phyloP scores from a whole-genome alignment of 1,140 invertebrate species.

The Cotesia typhae region DNA sequence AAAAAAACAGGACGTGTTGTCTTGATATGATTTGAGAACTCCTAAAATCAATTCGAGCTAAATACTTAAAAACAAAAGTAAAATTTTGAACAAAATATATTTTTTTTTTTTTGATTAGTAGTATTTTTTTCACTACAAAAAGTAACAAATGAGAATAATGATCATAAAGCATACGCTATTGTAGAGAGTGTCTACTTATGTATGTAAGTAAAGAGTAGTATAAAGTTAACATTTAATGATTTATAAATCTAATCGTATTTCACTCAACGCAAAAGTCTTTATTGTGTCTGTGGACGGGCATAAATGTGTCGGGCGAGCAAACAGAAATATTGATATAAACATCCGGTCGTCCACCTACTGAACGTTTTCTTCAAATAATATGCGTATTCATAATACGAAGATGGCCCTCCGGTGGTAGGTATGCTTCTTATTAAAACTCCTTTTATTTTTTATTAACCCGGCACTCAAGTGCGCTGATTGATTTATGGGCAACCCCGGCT shows the following conservation, averaged over 20 bases:
- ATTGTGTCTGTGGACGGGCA: slow-evolving; percentile 26
- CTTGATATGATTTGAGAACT: too few relatives aligned
- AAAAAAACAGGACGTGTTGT: too few relatives aligned
- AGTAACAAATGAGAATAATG: too few relatives aligned
- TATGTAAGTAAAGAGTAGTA: too few relatives aligned
- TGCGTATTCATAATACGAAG: slow-evolving; percentile 6
- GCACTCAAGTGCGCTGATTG: slow-evolving; percentile 45
- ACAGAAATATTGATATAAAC: slow-evolving; percentile 48
- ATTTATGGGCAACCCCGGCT: slow-evolving; percentile 47
- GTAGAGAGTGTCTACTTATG: too few relatives aligned
- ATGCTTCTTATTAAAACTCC: slow-evolving; percentile 28
- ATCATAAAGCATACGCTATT: too few relatives aligned
- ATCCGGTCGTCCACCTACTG: slow-evolving; percentile 44
- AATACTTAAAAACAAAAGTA: too few relatives aligned
- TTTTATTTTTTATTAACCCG: slow-evolving; percentile 2
- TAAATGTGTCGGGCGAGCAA: slow-evolving; percentile 43
- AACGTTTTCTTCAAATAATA: not conserved
- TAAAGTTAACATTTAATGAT: slow-evolving; percentile 4
- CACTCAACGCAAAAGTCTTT: not conserved
- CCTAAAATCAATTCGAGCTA: too few relatives aligned
- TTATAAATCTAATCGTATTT: not conserved
- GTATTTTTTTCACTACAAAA: too few relatives aligned
- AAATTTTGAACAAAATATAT: too few relatives aligned
- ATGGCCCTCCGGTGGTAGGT: slow-evolving; percentile 34
- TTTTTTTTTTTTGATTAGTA: too few relatives aligned